Evolutionary conservation across 2,113 vertebrate genomes (phyloP).

Genomic region (Elachura formosa): DNA sequence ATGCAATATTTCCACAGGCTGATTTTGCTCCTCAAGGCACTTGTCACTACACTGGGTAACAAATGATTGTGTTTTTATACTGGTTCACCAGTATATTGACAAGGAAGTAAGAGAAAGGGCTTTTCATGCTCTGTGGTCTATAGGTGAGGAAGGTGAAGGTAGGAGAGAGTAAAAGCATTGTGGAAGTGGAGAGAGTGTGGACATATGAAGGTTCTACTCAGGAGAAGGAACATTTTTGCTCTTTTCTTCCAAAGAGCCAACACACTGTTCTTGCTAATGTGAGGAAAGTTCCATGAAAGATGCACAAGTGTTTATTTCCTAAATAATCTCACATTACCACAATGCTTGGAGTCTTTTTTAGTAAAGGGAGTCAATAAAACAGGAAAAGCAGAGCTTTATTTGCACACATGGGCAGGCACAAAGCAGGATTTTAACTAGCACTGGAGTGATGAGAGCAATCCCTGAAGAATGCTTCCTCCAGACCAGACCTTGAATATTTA

Average conservation of each 20-base stretch:
- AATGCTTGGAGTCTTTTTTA: neutral
- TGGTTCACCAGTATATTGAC: neutral
- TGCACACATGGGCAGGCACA: conserved; percentile 45
- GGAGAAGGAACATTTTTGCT: neutral
- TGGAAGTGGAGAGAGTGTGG: neutral
- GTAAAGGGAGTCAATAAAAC: conserved; percentile 30
- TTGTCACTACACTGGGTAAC: neutral
- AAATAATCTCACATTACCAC: conserved; percentile 70
- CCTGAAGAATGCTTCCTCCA: conserved; percentile 41
- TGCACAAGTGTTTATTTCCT: conserved; percentile 70
- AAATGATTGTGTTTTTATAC: neutral
- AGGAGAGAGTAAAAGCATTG: neutral
- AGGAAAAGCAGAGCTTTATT: conserved; percentile 8
- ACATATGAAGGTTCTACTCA: neutral
- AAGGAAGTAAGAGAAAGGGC: neutral
- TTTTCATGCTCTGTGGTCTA: neutral
- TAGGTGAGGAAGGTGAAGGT: neutral
- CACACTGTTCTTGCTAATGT: neutral
- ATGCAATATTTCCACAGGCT: neutral
- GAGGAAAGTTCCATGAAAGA: conserved; percentile 41
- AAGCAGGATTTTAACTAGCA: conserved; percentile 10
- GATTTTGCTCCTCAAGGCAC: neutral
- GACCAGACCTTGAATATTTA: conserved; percentile 78
- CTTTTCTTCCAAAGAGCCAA: neutral
- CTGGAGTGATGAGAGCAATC: neutral